phyloP scores from a whole-genome alignment of 2,113 vertebrate genomes.

The Microtus pennsylvanicus region DNA sequence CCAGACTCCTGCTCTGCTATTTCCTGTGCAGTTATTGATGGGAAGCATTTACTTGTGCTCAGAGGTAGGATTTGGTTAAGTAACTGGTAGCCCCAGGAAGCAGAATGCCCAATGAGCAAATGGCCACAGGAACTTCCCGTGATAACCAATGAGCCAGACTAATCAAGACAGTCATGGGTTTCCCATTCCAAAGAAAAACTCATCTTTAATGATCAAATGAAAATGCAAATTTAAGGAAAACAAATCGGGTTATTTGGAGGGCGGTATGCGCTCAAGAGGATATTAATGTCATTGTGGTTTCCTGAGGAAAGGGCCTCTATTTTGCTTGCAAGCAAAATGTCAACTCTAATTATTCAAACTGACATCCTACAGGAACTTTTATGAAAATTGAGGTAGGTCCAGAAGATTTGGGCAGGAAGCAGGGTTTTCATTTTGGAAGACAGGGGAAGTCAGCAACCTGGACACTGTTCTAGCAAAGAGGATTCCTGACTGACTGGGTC shows the following conservation, averaged over 20 bases:
- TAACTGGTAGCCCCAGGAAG: not conserved
- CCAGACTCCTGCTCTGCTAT: not conserved
- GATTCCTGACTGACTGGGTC: not conserved
- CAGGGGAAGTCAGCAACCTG: not conserved
- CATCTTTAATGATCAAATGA: slow-evolving; percentile 69
- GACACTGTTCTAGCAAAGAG: not conserved
- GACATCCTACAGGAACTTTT: slow-evolving; percentile 60
- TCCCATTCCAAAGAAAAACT: slow-evolving; percentile 69
- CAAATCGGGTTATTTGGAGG: slow-evolving; percentile 74
- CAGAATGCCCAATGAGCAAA: not conserved
- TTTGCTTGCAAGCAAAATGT: slow-evolving; percentile 80
- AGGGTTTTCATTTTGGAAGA: slow-evolving; percentile 42
- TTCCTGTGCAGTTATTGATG: not conserved
- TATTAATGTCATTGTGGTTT: slow-evolving; percentile 71
- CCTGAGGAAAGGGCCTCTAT: slow-evolving; percentile 63
- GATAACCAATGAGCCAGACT: slow-evolving; percentile 34
- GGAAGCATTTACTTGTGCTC: not conserved
- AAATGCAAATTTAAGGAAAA: slow-evolving; percentile 74
- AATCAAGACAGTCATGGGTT: slow-evolving; percentile 47
- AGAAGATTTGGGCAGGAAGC: slow-evolving; percentile 63
- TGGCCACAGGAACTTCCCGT: not conserved
- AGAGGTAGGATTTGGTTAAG: not conserved
- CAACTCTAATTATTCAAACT: slow-evolving; percentile 82
- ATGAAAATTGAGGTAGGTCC: slow-evolving; percentile 78
- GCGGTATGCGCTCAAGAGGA: slow-evolving; percentile 59